Evolutionary conservation across 2,113 vertebrate species (phyloP), one percentile per base, ranked within the genome.

Genomic region (Phasianus colchicus): DNA sequence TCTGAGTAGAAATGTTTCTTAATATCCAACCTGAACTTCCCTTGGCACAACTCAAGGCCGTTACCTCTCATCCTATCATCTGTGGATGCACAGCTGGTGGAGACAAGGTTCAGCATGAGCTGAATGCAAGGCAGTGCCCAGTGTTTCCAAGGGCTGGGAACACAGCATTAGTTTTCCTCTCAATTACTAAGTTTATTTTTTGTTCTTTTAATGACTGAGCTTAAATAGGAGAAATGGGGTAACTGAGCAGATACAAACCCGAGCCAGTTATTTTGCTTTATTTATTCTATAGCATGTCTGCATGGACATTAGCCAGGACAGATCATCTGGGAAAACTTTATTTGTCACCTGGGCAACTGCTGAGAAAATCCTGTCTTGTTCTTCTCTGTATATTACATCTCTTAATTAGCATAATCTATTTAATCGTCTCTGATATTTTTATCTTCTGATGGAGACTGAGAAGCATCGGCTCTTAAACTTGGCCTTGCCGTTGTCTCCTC

Each of bases 281-380:
- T 65, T 90, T 93, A 38, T 84, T 91, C 74, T 76, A 76, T 38
- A 93, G 30, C 18, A 14, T 72, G 88, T 86, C 63, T 96, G 64
- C 60, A 92, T 90, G 61, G 57, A 91, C 88, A 64, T 87, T 83
- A 90, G 25, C 55, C 73, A 82, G n/a, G 63, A 71, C 61, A 84
- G 67, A 88, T 89, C 57, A 65, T 38, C 30, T 63, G 84, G 63
- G 45, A 84, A 88, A 93, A 83, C 71, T 66, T 69, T 71, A n/a
- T 83, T 96, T 96, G 94, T 95, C 83, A 93, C 78, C 86, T 74
- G 24, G 65, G 60, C 30, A 94, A 79, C 64, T 82, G 74, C 52
- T 85, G 69, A 93, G 71, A 92, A 90, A 87, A 30, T 9, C 27
- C 8, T 50, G 14, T 22, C 74, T 34, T 92, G 18, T 48, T 93